Base-by-base conservation (phyloP, 2,888 invertebrate species). In the Xylota sylvarum region DNA sequence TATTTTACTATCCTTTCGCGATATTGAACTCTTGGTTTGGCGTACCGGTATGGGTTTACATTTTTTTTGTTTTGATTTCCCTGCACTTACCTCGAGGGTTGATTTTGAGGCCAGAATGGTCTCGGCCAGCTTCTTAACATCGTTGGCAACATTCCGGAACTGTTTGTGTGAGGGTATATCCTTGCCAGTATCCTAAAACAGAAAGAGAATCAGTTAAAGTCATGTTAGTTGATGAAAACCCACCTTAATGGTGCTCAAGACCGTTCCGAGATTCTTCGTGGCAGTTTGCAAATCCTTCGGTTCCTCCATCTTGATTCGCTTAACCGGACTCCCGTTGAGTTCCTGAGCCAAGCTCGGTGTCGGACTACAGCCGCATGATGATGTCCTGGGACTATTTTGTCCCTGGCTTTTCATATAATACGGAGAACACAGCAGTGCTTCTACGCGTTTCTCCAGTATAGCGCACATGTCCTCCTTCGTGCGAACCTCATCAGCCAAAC, bases 401-500 rank as follows among this genome's bases (percentile, higher is more conserved):
- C 19, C 9, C 19, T 72, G 73, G 14, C 56, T 46, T 37, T 76
- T 48, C 14, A 37, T 55, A n/a, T 37, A 58, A 56, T 72, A 80
- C 1, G 85, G 73, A 4, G 73, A 35, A 7, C 52, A 48, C 19
- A 91, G 88, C 1, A 90, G 90, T 10, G 90, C 90, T 52, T 90
- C 89, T 7, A 90, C 88, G 12, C 90, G 86, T 65, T 90, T 90
- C 56, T 91, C 92, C 77, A 90, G 72, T 5, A 88, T 73, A 85
- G 89, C 89, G 65, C 89, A 89, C 56, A 89, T 89, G 76, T 92
- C 92, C 60, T 92, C 92, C 87, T 92, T 92, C 52, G 90, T 90
- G 56, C 91, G 90, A 17, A 95, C 90, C 89, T 95, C 95, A 89
- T 94, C 94, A 87, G 94, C 94, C 43, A 95, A 91, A 4, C 93